A percentile compares a stretch with the other conserved stretches of the same genome.
phyloP scores from a whole-genome alignment of 2,888 invertebrate genomes.

The Acheta domesticus region DNA sequence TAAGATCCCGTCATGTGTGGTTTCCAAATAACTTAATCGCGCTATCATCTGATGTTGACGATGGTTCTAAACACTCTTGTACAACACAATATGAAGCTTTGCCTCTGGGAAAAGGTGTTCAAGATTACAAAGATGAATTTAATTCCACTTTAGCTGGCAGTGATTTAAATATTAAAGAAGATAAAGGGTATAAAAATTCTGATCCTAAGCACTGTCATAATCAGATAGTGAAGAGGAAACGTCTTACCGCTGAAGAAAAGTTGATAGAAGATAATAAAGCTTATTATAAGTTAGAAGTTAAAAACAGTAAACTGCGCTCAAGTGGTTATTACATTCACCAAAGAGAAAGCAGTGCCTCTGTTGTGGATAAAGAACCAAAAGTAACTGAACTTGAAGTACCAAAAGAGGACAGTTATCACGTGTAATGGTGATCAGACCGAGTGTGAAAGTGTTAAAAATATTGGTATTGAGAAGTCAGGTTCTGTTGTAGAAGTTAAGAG shows the following conservation, averaged over 20 bases:
- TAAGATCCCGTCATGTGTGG: slow-evolving; percentile 18
- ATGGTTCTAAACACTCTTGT: background rate
- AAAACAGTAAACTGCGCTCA: slow-evolving; percentile 65
- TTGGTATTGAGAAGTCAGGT: slow-evolving; percentile 19
- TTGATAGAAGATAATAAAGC: slow-evolving; percentile 55
- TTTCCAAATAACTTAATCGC: background rate
- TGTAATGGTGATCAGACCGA: slow-evolving; percentile 37
- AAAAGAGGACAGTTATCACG: slow-evolving; percentile 42
- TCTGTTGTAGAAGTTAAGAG: background rate
- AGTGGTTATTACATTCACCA: slow-evolving; percentile 44
- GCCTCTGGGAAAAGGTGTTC: background rate
- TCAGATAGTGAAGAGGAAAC: slow-evolving; percentile 40
- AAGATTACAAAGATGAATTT: background rate
- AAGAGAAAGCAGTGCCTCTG: slow-evolving; percentile 23
- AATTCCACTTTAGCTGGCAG: background rate
- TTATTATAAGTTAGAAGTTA: slow-evolving; percentile 70
- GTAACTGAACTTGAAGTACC: slow-evolving; percentile 45
- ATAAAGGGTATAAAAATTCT: background rate
- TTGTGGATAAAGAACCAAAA: slow-evolving; percentile 36
- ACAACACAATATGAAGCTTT: background rate
- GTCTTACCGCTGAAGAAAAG: slow-evolving; percentile 54
- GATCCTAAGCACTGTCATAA: background rate
- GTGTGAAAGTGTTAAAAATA: background rate
- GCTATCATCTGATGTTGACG: background rate
- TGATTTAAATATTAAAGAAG: background rate